A percentile compares a stretch with the other conserved stretches of the same genome.
These are phyloP conservation scores for Xyrichtys novacula DNA, from an alignment of 2,797 vertebrate genomes.

Conservation along the genomic window DNA sequence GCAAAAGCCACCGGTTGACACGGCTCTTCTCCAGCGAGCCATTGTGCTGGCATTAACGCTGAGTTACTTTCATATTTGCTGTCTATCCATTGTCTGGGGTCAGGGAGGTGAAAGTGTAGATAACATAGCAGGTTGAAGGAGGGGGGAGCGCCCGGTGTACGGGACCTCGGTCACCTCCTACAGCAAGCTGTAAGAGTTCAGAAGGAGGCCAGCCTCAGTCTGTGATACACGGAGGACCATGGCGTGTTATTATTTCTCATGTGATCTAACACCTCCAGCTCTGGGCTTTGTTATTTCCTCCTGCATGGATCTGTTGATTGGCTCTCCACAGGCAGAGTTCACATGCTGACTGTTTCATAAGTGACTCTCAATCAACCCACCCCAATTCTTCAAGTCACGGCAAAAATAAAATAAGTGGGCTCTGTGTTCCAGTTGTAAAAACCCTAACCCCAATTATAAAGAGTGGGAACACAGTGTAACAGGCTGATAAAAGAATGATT, in stretches of 20 bases:
- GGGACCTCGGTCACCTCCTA: constrained; percentile 36
- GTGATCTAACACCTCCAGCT: constrained; percentile 65
- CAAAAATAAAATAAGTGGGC: not conserved
- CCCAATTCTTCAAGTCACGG: not conserved
- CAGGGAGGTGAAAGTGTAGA: constrained; percentile 64
- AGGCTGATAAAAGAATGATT: too few relatives aligned
- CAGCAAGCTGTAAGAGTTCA: constrained; percentile 33
- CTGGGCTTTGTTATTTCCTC: constrained; percentile 71
- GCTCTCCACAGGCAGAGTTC: constrained; percentile 56
- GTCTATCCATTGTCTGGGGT: constrained; percentile 71
- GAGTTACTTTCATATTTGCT: constrained; percentile 71
- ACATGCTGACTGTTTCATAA: constrained; percentile 19
- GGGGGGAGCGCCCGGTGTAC: constrained; percentile 27
- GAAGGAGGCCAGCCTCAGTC: constrained; percentile 35
- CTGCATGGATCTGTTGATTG: constrained; percentile 79
- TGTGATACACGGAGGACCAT: constrained; percentile 31
- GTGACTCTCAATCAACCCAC: constrained; percentile 38
- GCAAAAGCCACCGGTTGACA: constrained; percentile 80
- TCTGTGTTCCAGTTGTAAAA: too few relatives aligned
- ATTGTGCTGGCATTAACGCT: constrained; percentile 45
- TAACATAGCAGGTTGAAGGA: constrained; percentile 59
- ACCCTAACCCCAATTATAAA: too few relatives aligned
- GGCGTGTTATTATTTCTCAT: constrained; percentile 40
- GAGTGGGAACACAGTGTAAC: too few relatives aligned
- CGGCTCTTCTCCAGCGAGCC: constrained; percentile 51